Evolutionary conservation across 2,888 invertebrate genomes (phyloP).

Genomic region (Oxycera nigricornis): DNA sequence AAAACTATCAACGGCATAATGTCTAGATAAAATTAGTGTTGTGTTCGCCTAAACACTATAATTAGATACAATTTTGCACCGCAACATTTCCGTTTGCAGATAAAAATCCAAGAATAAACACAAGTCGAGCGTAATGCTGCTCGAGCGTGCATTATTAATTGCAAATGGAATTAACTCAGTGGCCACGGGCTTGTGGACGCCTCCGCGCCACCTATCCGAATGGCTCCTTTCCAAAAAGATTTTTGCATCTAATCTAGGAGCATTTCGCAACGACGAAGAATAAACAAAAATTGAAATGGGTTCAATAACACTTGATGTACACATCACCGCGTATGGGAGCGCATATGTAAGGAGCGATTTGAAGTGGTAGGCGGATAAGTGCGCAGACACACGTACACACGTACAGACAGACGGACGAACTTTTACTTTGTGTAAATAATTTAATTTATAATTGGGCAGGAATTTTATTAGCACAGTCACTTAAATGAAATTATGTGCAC

Average conservation of each 20-base stretch:
- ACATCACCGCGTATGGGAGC: background rate
- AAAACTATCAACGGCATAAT: too few relatives aligned
- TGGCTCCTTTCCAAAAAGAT: background rate
- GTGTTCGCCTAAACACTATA: too few relatives aligned
- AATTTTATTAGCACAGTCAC: constrained; percentile 13
- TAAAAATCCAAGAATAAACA: background rate
- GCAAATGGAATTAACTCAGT: background rate
- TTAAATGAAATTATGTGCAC: background rate
- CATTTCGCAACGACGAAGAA: background rate
- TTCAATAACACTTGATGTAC: constrained; percentile 14
- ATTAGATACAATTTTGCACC: too few relatives aligned
- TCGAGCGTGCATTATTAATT: constrained; percentile 11
- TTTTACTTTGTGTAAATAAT: constrained; percentile 17
- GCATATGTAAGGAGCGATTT: background rate
- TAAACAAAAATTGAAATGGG: constrained; percentile 7
- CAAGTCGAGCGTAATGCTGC: background rate
- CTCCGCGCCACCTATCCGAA: background rate
- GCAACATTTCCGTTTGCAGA: too few relatives aligned
- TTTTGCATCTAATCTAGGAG: constrained; percentile 3
- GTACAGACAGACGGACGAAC: background rate
- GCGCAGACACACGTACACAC: background rate
- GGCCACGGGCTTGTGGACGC: background rate
- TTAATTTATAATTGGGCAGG: constrained; percentile 10
- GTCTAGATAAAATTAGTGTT: too few relatives aligned
- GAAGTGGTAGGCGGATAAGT: constrained; percentile 7